Percentiles rank a stretch among this genome's conserved stretches.
phyloP scores from a whole-genome alignment of 2,888 invertebrate genomes.

The Diarsia dahlii region DNA sequence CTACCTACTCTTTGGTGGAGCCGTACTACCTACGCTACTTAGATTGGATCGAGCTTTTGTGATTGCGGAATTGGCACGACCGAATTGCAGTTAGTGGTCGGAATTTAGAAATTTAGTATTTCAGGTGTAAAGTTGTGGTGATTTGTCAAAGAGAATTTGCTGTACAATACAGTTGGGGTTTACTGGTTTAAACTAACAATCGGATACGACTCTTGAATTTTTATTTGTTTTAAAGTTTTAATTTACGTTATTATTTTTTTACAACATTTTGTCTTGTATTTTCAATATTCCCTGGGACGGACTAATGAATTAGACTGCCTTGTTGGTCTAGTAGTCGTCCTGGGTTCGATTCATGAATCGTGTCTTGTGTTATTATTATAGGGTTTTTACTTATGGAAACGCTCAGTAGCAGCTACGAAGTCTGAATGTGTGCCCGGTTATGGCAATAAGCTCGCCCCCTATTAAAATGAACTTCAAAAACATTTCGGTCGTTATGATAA shows the following conservation, averaged over 20 bases:
- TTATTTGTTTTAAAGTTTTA: not conserved
- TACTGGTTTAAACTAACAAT: constrained; percentile 9
- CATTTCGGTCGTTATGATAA: no score
- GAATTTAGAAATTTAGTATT: constrained; percentile 53
- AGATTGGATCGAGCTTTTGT: constrained; percentile 62
- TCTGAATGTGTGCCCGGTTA: no score
- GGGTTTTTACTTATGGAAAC: no score
- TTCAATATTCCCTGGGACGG: not conserved
- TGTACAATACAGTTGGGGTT: constrained; percentile 4
- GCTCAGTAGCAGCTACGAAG: no score
- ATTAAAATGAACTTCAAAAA: no score
- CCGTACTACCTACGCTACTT: constrained; percentile 38
- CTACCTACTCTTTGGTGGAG: constrained; percentile 1
- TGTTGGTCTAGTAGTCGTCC: no score
- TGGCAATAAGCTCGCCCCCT: no score
- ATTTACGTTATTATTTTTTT: not conserved
- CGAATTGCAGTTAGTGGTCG: constrained; percentile 54
- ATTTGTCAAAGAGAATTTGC: constrained; percentile 44
- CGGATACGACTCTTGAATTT: not conserved
- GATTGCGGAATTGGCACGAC: constrained; percentile 53
- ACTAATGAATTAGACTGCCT: not conserved
- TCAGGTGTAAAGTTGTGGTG: constrained; percentile 54
- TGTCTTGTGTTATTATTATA: no score
- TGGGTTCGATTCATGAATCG: no score
- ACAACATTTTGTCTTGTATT: not conserved